Evolutionary conservation across 1,140 invertebrate genomes (phyloP).

Genomic region (Zaprionus tsacasi): DNA sequence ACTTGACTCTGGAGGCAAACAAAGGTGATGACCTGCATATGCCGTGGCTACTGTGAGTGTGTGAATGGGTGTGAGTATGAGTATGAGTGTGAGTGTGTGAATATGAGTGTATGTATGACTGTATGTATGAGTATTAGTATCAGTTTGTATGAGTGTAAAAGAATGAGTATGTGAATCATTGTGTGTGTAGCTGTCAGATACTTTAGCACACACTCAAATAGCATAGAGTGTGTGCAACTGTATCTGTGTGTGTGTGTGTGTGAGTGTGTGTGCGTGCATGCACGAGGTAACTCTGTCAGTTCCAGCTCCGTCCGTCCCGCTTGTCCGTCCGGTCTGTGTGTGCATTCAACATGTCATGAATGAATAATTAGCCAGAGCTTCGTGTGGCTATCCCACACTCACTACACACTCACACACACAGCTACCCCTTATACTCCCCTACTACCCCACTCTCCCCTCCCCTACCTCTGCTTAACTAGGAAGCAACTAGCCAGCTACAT

Average conservation of each 20-base stretch:
- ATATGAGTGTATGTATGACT: constrained; percentile 51
- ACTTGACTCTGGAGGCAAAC: constrained; percentile 39
- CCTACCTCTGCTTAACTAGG: constrained; percentile 46
- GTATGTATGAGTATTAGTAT: neutral
- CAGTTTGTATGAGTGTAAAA: neutral
- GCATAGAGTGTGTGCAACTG: constrained; percentile 44
- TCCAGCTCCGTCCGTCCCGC: constrained; percentile 6
- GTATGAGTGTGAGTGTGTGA: constrained; percentile 53
- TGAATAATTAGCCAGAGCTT: constrained; percentile 77
- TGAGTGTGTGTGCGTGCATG: constrained; percentile 20
- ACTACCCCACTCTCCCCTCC: neutral
- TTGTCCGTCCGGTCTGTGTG: constrained; percentile 41
- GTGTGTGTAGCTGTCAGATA: constrained; percentile 74
- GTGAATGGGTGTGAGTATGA: constrained; percentile 14
- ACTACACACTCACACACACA: neutral
- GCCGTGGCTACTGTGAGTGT: constrained; percentile 32
- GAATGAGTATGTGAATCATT: constrained; percentile 21
- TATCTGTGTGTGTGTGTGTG: constrained; percentile 3
- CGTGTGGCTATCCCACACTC: constrained; percentile 19
- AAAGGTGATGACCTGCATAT: constrained; percentile 35
- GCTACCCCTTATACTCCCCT: no score
- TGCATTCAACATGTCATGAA: constrained; percentile 82
- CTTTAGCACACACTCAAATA: constrained; percentile 68
- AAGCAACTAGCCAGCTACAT: constrained; percentile 49
- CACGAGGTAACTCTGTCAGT: constrained; percentile 37